Evolutionary conservation across 2,888 invertebrate species (phyloP).

Genomic region (Stenichneumon culpator): DNA sequence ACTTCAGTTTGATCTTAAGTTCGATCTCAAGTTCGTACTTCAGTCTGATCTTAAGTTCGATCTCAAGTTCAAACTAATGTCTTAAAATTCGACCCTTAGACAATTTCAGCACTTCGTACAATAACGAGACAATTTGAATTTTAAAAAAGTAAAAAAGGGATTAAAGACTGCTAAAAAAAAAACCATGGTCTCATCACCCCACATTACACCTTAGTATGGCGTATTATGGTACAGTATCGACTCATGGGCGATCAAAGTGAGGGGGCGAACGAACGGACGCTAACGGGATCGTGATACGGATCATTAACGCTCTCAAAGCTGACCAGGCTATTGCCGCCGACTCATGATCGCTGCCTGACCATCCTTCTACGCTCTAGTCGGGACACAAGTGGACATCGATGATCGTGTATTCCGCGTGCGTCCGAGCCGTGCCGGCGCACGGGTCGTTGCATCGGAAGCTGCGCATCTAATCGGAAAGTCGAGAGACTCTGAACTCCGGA

Average conservation of each 20-base stretch:
- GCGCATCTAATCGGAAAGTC: slow-evolving; percentile 66
- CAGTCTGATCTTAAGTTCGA: too few relatives aligned
- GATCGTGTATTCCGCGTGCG: slow-evolving; percentile 7
- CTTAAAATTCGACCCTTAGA: too few relatives aligned
- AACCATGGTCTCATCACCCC: background rate
- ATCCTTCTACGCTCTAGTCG: slow-evolving; percentile 35
- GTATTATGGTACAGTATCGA: slow-evolving; percentile 42
- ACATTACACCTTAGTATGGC: background rate
- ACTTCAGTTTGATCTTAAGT: too few relatives aligned
- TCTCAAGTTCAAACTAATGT: too few relatives aligned
- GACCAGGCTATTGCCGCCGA: slow-evolving; percentile 65
- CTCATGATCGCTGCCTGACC: slow-evolving; percentile 16
- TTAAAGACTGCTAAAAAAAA: background rate
- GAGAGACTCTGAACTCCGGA: slow-evolving; percentile 20
- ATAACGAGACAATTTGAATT: background rate
- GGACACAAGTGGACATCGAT: slow-evolving; percentile 53
- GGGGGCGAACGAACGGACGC: slow-evolving; percentile 71
- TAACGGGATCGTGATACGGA: slow-evolving; percentile 81
- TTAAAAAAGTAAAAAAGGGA: slow-evolving; percentile 1
- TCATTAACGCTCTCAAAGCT: slow-evolving; percentile 76
- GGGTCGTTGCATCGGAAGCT: slow-evolving; percentile 67
- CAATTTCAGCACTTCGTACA: slow-evolving; percentile 30
- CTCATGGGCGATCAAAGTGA: slow-evolving; percentile 54
- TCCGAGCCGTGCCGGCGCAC: background rate
- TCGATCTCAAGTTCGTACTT: too few relatives aligned